Percentiles rank a stretch among this genome's conserved stretches.
Evolutionary conservation across 2,113 vertebrate species (phyloP).

Genomic region (Caloenas nicobarica): DNA sequence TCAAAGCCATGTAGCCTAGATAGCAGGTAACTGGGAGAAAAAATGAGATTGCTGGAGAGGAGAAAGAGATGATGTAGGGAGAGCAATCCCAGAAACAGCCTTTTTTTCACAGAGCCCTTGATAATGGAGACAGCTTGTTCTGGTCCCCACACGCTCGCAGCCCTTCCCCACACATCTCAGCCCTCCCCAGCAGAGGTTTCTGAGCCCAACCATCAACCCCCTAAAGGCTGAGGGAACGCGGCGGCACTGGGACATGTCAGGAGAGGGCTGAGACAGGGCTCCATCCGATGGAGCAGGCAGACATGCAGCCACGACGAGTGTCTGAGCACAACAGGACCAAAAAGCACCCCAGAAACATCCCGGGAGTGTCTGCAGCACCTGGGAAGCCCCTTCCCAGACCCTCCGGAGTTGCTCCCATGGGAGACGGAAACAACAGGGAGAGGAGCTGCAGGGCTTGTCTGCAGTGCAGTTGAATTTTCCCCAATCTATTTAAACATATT

Average conservation of each 20-base stretch:
- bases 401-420: accelerated
- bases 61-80: neutral
- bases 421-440: accelerated
- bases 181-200: neutral
- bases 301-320: accelerated
- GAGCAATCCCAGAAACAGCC: neutral
- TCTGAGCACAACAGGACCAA: neutral
- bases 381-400: neutral
- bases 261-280: neutral
- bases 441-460: neutral
- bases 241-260: neutral
- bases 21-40: neutral
- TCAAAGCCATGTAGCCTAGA: neutral
- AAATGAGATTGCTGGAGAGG: neutral
- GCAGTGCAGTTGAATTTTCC: neutral
- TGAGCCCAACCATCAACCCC: neutral
- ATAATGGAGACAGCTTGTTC: neutral
- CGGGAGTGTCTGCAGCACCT: neutral
- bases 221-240: neutral
- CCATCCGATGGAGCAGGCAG: neutral
- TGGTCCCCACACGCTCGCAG: neutral
- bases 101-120: neutral
- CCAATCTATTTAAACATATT: neutral
- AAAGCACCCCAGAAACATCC: neutral
- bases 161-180: neutral